phyloP scores from a whole-genome alignment of 2,888 invertebrate species.

The Drosophila histrio region DNA sequence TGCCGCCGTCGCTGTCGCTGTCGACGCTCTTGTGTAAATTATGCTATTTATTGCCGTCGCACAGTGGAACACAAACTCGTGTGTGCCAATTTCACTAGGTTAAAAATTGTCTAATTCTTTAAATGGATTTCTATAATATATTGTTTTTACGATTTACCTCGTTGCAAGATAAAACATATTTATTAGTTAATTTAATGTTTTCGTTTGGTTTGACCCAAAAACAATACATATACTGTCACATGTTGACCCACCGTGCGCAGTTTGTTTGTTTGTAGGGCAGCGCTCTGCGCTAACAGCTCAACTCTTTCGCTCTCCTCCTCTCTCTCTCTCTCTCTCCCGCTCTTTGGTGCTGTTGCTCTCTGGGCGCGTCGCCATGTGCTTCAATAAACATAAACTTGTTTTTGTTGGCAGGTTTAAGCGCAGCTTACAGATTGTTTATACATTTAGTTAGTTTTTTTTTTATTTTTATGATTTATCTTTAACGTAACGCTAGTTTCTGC shows the following conservation, averaged over 20 bases:
- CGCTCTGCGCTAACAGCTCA: slow-evolving; percentile 3
- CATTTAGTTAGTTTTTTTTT: slow-evolving; percentile 32
- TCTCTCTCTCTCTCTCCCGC: slow-evolving; percentile 1
- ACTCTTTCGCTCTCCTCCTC: slow-evolving; percentile 4
- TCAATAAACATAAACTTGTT: slow-evolving; percentile 69
- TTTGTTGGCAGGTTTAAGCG: slow-evolving; percentile 56
- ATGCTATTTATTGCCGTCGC: slow-evolving; percentile 62
- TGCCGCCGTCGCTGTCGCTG: slow-evolving; percentile 30
- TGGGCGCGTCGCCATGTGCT: slow-evolving; percentile 60
- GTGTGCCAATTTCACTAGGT: background rate
- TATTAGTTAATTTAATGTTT: background rate
- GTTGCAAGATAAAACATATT: background rate
- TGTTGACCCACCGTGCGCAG: slow-evolving; percentile 28
- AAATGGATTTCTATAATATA: background rate
- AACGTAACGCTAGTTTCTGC: background rate
- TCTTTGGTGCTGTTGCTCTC: slow-evolving; percentile 12
- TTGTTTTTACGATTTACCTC: background rate
- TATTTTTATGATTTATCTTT: slow-evolving; percentile 20
- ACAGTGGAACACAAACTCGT: slow-evolving; percentile 30
- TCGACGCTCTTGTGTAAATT: slow-evolving; percentile 69
- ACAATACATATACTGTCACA: background rate
- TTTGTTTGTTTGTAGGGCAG: slow-evolving; percentile 42
- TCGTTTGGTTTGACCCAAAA: background rate
- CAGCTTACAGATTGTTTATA: slow-evolving; percentile 49
- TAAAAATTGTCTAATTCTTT: background rate